Evolutionary conservation across 2,797 vertebrate genomes (phyloP), one percentile per base, ranked within the genome.

Genomic region (Hephaestus fuliginosus): DNA sequence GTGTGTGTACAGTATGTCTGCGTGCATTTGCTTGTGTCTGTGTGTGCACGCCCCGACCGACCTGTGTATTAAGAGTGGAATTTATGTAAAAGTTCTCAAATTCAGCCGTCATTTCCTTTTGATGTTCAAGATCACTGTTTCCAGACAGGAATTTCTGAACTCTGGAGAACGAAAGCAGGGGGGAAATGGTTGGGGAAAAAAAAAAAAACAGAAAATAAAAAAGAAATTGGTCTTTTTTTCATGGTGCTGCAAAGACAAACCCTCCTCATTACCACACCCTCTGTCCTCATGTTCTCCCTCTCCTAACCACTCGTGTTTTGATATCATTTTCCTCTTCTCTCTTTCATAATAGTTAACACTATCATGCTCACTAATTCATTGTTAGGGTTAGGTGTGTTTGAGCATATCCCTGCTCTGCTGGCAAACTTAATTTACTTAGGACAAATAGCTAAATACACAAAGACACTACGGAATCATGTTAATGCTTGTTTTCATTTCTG

Each of bases 71-170:
- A 87, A 82, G 84, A 70, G 81, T 86, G 84, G 80, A 82, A 89
- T 92, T 94, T 91, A 90, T 94, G 93, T 85, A 91, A 86, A 86
- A 81, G 81, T 82, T 84, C 67, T 92, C 87, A 85, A 86, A 88
- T 92, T 94, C 76, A 84, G 78, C 80, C 74, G 63, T 82, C 74
- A 91, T 92, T 95, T 94, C 91, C 92, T 93, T 90, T 91, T 93
- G 80, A 91, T 92, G 92, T 94, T 93, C 84, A 84, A 71, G 61
- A 88, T 93, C 91, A 94, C 70, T 91, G 81, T 95, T 95, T 95
- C 94, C 94, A 92, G 70, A 74, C 66, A 86, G 78, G 86, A 90
- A 78, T 83, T 53, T 87, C 72, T 78, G 53, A 83, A 83, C 78
- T 69, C 62, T 58, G 56, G 25, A 55, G 30, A 72, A 63, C 76